These are phyloP conservation scores for Dichetophora obliterata DNA, from an alignment of 2,888 invertebrate genomes.

Conservation along the genomic window DNA sequence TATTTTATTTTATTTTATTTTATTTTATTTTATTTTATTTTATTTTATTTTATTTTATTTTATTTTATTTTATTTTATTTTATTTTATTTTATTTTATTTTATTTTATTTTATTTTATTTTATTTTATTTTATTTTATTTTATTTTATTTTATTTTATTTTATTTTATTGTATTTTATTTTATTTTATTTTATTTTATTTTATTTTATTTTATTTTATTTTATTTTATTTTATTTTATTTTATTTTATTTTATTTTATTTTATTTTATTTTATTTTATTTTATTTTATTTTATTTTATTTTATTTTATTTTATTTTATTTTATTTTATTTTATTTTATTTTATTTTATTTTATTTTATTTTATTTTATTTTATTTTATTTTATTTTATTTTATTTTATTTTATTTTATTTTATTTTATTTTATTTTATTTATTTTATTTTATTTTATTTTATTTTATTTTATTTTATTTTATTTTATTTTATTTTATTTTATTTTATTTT, in stretches of 20 bases:
- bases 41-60: background rate
- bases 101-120: background rate
- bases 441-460: background rate
- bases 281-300: background rate
- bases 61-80: background rate
- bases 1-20: background rate
- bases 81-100: background rate
- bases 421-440: background rate
- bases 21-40: background rate
- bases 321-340: background rate
- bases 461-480: background rate
- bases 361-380: background rate
- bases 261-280: background rate
- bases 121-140: background rate
- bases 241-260: background rate
- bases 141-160: background rate
- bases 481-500: background rate
- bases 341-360: constrained; percentile 15
- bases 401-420: background rate
- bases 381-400: constrained; percentile 4
- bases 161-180: too few relatives aligned
- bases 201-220: background rate
- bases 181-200: too few relatives aligned
- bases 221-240: background rate
- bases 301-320: constrained; percentile 2